phyloP scores from a whole-genome alignment of 1,140 invertebrate species.

The Trachymyrmex cornetzi region DNA sequence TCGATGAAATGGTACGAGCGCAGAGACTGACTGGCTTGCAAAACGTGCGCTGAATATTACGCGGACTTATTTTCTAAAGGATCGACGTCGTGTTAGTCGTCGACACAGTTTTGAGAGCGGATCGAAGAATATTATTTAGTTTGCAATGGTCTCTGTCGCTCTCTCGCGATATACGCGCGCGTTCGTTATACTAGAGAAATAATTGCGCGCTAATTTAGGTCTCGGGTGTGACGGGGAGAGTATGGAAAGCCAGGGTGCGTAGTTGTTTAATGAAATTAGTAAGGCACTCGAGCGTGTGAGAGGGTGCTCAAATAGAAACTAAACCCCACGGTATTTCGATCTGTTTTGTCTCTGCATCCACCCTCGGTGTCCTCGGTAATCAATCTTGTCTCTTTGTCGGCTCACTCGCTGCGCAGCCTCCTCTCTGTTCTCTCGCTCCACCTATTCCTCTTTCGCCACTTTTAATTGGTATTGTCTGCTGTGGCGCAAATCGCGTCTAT shows the following conservation, averaged over 20 bases:
- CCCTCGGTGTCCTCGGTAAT: constrained; percentile 63
- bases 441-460: constrained; percentile 40
- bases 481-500: constrained; percentile 53
- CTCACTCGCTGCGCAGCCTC: background rate
- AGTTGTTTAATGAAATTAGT: constrained; percentile 75
- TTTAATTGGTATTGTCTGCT: constrained; percentile 48
- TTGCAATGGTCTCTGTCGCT: background rate
- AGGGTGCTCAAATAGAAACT: constrained; percentile 71
- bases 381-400: constrained; percentile 68
- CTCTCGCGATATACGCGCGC: background rate
- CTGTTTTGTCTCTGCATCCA: constrained; percentile 71
- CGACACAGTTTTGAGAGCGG: background rate
- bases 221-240: constrained; percentile 56
- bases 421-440: background rate
- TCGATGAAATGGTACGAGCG: constrained; percentile 29
- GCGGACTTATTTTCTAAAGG: background rate
- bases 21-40: background rate
- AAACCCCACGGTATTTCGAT: constrained; percentile 70
- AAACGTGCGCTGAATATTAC: constrained; percentile 36
- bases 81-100: background rate
- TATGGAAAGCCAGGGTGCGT: constrained; percentile 53
- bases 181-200: constrained; percentile 50
- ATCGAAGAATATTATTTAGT: background rate
- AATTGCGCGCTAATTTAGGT: constrained; percentile 72
- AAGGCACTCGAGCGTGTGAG: constrained; percentile 69